These are phyloP conservation scores for Helicoverpa zea DNA, from an alignment of 1,140 invertebrate genomes.

Conservation along the genomic window DNA sequence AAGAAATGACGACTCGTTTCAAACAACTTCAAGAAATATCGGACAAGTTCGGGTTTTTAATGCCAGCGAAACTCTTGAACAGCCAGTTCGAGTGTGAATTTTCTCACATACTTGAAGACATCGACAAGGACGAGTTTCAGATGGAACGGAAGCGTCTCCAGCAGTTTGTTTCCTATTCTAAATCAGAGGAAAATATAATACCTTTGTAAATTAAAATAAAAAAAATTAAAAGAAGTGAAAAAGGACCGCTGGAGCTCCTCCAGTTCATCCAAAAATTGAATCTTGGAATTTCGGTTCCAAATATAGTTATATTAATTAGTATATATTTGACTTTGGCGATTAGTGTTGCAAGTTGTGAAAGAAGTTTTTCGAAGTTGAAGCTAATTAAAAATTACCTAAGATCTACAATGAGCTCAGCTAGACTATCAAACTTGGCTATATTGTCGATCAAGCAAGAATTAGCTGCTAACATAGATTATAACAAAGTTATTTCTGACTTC, in stretches of 20 bases:
- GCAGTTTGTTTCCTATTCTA: constrained; percentile 5
- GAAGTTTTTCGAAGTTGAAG: constrained; percentile 31
- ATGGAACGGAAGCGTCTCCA: constrained; percentile 25
- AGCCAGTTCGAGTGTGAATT: constrained; percentile 5
- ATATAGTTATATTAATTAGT: constrained; percentile 16
- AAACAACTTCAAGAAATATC: constrained; percentile 21
- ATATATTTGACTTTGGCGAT: constrained; percentile 31
- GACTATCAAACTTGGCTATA: constrained; percentile 27
- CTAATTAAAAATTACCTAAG: constrained; percentile 20
- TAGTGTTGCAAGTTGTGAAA: constrained; percentile 17
- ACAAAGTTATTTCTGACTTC: not conserved
- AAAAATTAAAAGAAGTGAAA: too few species aligned
- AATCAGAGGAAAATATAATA: constrained; percentile 11
- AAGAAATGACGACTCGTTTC: constrained; percentile 22
- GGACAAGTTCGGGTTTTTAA: constrained; percentile 25
- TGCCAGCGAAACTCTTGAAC: too few species aligned
- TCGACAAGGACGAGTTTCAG: constrained; percentile 28
- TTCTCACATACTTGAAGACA: constrained; percentile 18
- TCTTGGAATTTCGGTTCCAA: constrained; percentile 27
- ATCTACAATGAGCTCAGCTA: constrained; percentile 22
- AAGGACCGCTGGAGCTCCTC: constrained; percentile 10
- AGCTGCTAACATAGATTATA: not conserved
- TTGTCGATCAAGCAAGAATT: constrained; percentile 18
- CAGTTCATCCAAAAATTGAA: constrained; percentile 27
- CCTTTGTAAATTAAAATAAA: too few species aligned